A percentile compares a stretch with the other conserved stretches of the same genome.
These are phyloP conservation scores for Didymodactylos carnosus DNA, from an alignment of 2,888 invertebrate species.

Conservation along the genomic window DNA sequence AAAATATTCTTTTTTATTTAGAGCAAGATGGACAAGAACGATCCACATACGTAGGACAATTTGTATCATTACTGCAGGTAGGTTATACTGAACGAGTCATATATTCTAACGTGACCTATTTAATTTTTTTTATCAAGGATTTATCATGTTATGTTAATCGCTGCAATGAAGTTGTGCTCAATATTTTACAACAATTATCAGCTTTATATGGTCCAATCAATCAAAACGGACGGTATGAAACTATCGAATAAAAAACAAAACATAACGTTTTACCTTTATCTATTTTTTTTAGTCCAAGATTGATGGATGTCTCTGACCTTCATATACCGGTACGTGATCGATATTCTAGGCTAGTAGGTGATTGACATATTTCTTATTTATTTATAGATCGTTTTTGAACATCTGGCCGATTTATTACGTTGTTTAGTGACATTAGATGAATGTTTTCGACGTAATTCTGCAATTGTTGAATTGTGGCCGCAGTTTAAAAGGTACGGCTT, in stretches of 20 bases:
- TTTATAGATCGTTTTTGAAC: constrained; percentile 32
- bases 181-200: constrained; percentile 50
- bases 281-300: constrained; percentile 20
- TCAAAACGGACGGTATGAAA: neutral
- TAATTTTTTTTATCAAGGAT: constrained; percentile 25
- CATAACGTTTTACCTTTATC: neutral
- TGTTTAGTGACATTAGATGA: constrained; percentile 47
- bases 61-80: constrained; percentile 38
- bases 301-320: constrained; percentile 34
- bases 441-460: constrained; percentile 41
- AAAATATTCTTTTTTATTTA: constrained; percentile 15
- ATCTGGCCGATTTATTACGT: constrained; percentile 37
- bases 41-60: constrained; percentile 36
- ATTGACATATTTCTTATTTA: constrained; percentile 3
- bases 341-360: no score
- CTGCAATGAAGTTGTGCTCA: constrained; percentile 50
- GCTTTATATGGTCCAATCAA: neutral
- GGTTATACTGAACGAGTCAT: neutral
- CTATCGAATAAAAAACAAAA: neutral
- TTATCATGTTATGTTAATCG: constrained; percentile 50
- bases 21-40: constrained; percentile 35
- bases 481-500: constrained; percentile 45
- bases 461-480: constrained; percentile 52
- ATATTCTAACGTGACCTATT: no score
- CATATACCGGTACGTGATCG: constrained; percentile 29